phyloP scores from a whole-genome alignment of 2,113 vertebrate species.

The Oryzias woworae region DNA sequence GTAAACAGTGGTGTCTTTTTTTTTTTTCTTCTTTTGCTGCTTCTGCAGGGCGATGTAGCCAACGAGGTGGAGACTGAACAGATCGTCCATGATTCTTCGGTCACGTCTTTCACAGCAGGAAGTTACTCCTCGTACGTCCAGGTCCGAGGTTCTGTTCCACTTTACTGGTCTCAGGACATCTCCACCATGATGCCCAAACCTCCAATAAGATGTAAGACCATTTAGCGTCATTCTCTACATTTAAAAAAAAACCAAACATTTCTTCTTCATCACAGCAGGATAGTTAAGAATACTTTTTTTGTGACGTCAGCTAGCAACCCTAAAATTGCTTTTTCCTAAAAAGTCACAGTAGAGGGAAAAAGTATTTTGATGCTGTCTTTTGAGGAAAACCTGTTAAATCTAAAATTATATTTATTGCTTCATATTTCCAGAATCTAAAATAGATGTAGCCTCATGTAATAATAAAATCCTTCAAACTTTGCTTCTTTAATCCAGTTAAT shows the following conservation, averaged over 20 bases:
- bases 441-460: no score
- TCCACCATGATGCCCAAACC: slow-evolving; percentile 99
- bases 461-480: no score
- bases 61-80: slow-evolving; percentile 99
- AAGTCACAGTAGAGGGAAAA: no score
- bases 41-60: slow-evolving; percentile 90
- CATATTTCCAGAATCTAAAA: no score
- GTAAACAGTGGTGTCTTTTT: background rate
- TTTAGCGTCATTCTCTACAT: background rate
- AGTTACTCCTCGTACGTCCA: slow-evolving; percentile 98
- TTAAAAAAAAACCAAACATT: background rate
- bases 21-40: slow-evolving; percentile 12
- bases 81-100: slow-evolving; percentile 92
- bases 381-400: background rate
- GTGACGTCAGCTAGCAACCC: no score
- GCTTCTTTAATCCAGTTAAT: no score
- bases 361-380: no score
- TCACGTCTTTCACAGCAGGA: slow-evolving; percentile 91
- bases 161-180: slow-evolving; percentile 99
- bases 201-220: slow-evolving; percentile 87
- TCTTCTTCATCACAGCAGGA: no score
- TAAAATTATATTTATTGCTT: slow-evolving; percentile 8
- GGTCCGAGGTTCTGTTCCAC: slow-evolving; percentile 94
- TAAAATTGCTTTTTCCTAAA: no score
- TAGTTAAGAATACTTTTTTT: no score